Evolutionary conservation across 64 coral and sea anemone genomes (phyloP), one percentile per base, ranked within the genome.

Genomic region (Porites australiensis): DNA sequence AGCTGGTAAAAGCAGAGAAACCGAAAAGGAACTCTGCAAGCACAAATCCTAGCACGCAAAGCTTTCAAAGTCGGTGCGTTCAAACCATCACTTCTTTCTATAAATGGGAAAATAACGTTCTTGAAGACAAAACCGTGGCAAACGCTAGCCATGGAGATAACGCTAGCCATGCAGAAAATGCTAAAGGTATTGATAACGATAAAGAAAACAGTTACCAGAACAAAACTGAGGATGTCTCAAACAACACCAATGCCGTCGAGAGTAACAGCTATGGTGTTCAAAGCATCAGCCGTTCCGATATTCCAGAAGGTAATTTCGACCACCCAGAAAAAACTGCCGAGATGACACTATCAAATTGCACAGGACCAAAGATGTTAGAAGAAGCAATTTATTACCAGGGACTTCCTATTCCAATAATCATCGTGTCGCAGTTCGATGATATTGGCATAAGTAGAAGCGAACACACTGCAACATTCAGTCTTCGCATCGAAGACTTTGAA

Each of bases 331-430:
- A 68, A 50, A 16, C 10, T 69, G 44, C 2, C 27, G 63, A 21
- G 27, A 37, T 0, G 27, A 37, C 27, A 37, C 27, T 37, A 37
- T 37, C 27, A 37, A 37, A 37, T 37, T 37, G 27, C 27, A 37
- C 27, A 37, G 27, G 27, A 37, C 27, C 27, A 37, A 37, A 37
- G 27, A 37, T 37, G 27, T 37, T 37, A 37, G 27, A 37, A 37
- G 48, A 50, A 51, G 13, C 10, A 19, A 50, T 12, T 47, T 47
- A 10, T 37, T 63, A 65, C 49, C 18, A 8, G 13, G 59, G 79
- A 64, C 37, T 69, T 21, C 44, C 81, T 13, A 84, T 84, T 84
- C 81, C 81, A 50, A 51, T 69, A 46, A 84, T 84, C 13, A 64
- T 69, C 7, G 63, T 84, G 46, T 68, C 37, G 10, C 58, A 69